A percentile compares a stretch with the other conserved stretches of the same genome.
Evolutionary conservation across 1,140 invertebrate species (phyloP).

Genomic region (Diorhabda sublineata): DNA sequence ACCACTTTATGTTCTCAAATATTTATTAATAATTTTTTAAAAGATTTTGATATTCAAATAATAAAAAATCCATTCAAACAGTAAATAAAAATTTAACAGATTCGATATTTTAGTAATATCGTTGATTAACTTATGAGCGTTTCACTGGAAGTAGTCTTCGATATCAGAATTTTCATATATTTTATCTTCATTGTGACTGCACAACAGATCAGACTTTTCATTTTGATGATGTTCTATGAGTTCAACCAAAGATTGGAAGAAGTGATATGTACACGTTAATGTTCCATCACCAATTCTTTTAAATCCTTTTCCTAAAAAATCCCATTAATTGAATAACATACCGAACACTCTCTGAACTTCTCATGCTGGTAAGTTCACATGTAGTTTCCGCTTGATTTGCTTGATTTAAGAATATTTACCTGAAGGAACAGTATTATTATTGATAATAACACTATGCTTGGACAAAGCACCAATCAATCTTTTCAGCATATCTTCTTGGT

Average conservation of each 20-base stretch:
- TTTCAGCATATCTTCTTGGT: conserved; percentile 54
- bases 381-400: too few species aligned
- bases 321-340: conserved; percentile 21
- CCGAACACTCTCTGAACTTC: conserved; percentile 6
- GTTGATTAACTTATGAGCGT: too few species aligned
- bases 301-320: conserved; percentile 39
- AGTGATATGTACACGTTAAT: conserved; percentile 34
- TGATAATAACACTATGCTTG: conserved; percentile 59
- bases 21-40: too few species aligned
- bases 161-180: conserved; percentile 27
- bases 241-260: conserved; percentile 32
- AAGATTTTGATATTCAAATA: too few species aligned
- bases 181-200: conserved; percentile 17
- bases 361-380: too few species aligned
- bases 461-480: conserved; percentile 61
- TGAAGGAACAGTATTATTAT: conserved; percentile 52
- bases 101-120: too few species aligned
- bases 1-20: too few species aligned
- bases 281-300: conserved; percentile 42
- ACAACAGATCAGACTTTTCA: conserved; percentile 14
- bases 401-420: conserved; percentile 21
- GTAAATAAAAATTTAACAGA: too few species aligned
- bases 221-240: conserved; percentile 33
- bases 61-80: too few species aligned
- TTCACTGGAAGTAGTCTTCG: conserved; percentile 31